Conservation (phyloP, 2,888 invertebrate genomes). For the Hydrotaea diabolus region DNA sequence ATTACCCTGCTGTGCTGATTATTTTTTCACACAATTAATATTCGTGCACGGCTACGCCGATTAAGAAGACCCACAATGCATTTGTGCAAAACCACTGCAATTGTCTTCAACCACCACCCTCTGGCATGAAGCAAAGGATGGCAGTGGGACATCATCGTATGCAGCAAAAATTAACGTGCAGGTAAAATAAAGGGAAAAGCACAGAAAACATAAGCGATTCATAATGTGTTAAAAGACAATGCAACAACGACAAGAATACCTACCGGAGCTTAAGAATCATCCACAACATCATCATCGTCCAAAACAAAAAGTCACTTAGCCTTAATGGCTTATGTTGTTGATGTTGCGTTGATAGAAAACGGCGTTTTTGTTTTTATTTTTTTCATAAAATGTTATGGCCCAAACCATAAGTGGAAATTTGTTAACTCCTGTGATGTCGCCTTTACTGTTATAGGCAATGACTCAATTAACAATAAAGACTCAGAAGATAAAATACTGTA, state of each 20-base stretch:
- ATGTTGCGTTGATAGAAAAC: background rate
- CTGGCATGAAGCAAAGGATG: background rate
- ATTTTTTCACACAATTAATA: slow-evolving; percentile 39
- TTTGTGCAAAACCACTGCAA: slow-evolving; percentile 6
- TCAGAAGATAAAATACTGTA: slow-evolving; percentile 38
- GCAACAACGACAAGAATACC: slow-evolving; percentile 50
- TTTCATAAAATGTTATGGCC: slow-evolving; percentile 48
- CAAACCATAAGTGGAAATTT: slow-evolving; percentile 56
- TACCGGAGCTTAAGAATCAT: slow-evolving; percentile 51
- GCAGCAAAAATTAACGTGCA: slow-evolving; percentile 46
- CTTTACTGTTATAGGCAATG: slow-evolving; percentile 56
- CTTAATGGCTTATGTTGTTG: slow-evolving; percentile 76
- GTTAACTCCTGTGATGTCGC: slow-evolving; percentile 47
- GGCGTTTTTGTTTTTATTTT: background rate
- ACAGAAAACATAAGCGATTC: slow-evolving; percentile 48
- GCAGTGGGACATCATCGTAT: background rate
- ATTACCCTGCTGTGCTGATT: no score
- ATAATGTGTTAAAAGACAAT: slow-evolving; percentile 63
- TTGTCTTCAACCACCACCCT: background rate
- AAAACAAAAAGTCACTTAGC: slow-evolving; percentile 77
- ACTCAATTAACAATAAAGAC: slow-evolving; percentile 56
- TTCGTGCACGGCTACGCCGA: background rate
- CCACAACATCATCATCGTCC: slow-evolving; percentile 47
- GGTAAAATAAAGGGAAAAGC: slow-evolving; percentile 45
- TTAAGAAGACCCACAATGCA: slow-evolving; percentile 12